Evolutionary conservation across 2,888 invertebrate species (phyloP), one percentile per base, ranked within the genome.

Genomic region (Luperina testacea): DNA sequence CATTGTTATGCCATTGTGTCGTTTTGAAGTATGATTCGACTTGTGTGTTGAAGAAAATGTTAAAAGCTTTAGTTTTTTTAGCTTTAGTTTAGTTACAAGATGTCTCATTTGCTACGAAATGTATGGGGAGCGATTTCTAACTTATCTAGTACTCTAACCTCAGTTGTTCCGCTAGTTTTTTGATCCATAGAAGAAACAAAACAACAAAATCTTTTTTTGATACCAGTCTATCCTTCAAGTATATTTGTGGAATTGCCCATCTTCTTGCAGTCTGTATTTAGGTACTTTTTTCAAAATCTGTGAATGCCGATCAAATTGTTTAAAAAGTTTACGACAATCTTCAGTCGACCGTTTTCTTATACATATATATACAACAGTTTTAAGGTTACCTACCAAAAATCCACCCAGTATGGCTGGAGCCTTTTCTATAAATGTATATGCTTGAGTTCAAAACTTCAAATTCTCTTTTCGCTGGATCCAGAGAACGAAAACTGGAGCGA

Each of bases 1-100:
- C 32, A 32, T 32, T 32, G 32, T 82, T 70, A 73, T 63, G 32
- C 48, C 9, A 67, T 86, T 86, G 70, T 86, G 51, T 57, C 48
- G 20, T 4, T 81, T 38, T 69, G 13, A 68, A 77, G n/a, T 76
- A 27, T 45, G 17, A 57, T 57, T 59, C 15, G 72, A 67, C 0
- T 64, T 48, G 48, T 48, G 48, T 48, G 48, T 48, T 48, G 45
- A 27, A 9, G 68, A 17, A 27, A 27, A 27, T 48, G 20, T 13
- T 9, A 9, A 65, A 67, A 57, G 4, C 13, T 45, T 32, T 7
- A 53, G 20, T 32, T 32, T 32, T 32, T 32, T 32, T 32, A 32
- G 32, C 32, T 32, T 32, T 32, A 32, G 32, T 32, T 32, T 32
- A 32, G 32, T 32, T 32, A 32, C 32, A 32, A 32, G 32, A 32